phyloP scores from a whole-genome alignment of 2,113 vertebrate genomes.

The Coryphaenoides rupestris region DNA sequence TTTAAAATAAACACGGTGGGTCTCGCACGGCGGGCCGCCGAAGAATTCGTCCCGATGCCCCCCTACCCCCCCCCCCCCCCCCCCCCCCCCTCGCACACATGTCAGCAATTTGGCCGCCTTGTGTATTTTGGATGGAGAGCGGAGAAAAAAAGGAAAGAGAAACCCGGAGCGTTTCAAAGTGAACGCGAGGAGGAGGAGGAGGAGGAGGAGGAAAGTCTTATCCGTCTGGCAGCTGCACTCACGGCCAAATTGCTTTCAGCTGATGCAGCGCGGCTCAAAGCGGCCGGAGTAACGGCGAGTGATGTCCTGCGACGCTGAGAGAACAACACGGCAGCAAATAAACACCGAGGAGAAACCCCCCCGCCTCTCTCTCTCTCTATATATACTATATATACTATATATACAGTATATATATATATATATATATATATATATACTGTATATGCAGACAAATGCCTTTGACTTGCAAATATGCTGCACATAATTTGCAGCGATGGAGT shows the following conservation, averaged over 20 bases:
- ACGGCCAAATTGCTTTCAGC: constrained; percentile 95
- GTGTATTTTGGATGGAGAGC: constrained; percentile 92
- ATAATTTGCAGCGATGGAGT: too few relatives aligned
- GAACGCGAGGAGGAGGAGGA: constrained; percentile 93
- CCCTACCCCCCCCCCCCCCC: too few relatives aligned
- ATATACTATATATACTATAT: neutral
- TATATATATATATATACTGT: neutral
- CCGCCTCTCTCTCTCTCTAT: too few relatives aligned
- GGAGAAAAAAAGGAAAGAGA: constrained; percentile 54
- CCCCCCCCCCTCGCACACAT: constrained; percentile 91
- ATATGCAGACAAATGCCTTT: neutral
- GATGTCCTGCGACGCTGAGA: constrained; percentile 81
- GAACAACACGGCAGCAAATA: constrained; percentile 80
- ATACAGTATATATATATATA: too few relatives aligned
- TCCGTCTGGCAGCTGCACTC: constrained; percentile 91
- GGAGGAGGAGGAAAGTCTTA: constrained; percentile 92
- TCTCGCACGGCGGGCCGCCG: constrained; percentile 88
- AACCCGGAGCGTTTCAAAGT: constrained; percentile 86
- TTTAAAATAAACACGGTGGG: constrained; percentile 93
- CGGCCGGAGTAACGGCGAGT: constrained; percentile 88
- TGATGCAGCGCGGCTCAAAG: constrained; percentile 86
- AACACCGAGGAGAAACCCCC: constrained; percentile 60
- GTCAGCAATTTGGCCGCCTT: constrained; percentile 97
- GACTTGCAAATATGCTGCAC: too few relatives aligned
- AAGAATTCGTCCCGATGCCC: constrained; percentile 86